A percentile compares a stretch with the other conserved stretches of the same genome.
Evolutionary conservation across 2,797 vertebrate genomes (phyloP).

Genomic region (Scyliorhinus canicula): DNA sequence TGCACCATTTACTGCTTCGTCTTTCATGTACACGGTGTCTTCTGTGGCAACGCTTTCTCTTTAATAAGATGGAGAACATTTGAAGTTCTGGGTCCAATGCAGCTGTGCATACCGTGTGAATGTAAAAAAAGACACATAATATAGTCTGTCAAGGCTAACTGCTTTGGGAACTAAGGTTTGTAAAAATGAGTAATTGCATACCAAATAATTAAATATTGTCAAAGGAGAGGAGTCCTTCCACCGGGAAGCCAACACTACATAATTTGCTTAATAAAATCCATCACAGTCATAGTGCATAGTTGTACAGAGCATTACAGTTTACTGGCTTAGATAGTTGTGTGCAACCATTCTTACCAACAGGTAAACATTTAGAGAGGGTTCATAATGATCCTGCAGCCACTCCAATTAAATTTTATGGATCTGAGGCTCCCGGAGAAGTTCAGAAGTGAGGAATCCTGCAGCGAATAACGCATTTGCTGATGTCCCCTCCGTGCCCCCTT

Average conservation of each 20-base stretch:
- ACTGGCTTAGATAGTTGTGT: neutral
- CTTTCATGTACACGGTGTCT: neutral
- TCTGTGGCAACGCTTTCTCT: neutral
- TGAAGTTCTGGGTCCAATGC: neutral
- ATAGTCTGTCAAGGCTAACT: neutral
- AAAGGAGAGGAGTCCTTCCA: constrained; percentile 66
- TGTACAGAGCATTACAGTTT: neutral
- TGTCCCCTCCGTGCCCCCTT: too few species aligned
- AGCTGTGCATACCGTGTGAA: neutral
- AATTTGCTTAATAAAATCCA: constrained; percentile 8
- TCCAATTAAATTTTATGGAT: neutral
- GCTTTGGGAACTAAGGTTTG: neutral
- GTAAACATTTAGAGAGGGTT: neutral
- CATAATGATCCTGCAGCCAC: too few species aligned
- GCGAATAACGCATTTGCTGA: too few species aligned
- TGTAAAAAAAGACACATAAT: neutral
- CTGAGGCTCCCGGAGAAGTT: neutral
- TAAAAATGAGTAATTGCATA: constrained; percentile 65
- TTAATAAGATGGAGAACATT: neutral
- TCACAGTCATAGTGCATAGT: neutral
- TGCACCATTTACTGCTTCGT: neutral
- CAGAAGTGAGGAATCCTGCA: too few species aligned
- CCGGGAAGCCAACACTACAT: constrained; percentile 46
- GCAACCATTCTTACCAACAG: neutral
- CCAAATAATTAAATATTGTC: constrained; percentile 69